Conservation (phyloP, 2,113 vertebrate genomes). For the Thermophis baileyi region DNA sequence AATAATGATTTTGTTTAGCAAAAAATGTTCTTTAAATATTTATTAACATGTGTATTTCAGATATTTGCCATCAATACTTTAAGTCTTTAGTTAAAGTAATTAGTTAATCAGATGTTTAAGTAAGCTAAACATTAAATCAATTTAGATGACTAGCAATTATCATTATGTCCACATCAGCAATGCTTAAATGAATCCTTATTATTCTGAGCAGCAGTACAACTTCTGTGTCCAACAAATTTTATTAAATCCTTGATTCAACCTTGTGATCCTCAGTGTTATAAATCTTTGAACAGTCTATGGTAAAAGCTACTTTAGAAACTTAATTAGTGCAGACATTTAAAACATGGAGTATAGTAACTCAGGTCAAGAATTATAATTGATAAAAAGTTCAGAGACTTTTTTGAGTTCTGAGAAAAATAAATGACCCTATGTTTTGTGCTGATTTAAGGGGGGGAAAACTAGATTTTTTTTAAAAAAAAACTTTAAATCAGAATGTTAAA, state of each 20-base stretch:
- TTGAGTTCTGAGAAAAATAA: slow-evolving; percentile 3
- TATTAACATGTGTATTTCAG: neutral
- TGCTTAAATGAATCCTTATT: slow-evolving; percentile 39
- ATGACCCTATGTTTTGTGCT: slow-evolving; percentile 15
- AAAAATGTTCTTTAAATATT: neutral
- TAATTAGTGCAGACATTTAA: slow-evolving; percentile 51
- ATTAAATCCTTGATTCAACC: slow-evolving; percentile 64
- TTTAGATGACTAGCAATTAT: slow-evolving; percentile 49
- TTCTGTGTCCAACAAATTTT: slow-evolving; percentile 58
- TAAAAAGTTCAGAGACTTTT: slow-evolving; percentile 4
- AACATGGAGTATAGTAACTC: slow-evolving; percentile 5
- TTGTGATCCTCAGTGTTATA: slow-evolving; percentile 62
- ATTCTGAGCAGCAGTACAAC: slow-evolving; percentile 54
- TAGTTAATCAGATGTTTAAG: slow-evolving; percentile 47
- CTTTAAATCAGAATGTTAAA: neutral
- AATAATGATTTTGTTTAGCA: neutral
- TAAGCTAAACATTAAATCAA: slow-evolving; percentile 47
- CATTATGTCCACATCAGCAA: slow-evolving; percentile 33
- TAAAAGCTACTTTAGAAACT: slow-evolving; percentile 45
- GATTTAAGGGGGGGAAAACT: slow-evolving; percentile 24
- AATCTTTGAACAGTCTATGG: slow-evolving; percentile 47
- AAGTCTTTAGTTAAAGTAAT: slow-evolving; percentile 47
- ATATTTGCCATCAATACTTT: slow-evolving; percentile 33
- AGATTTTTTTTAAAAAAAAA: slow-evolving; percentile 15
- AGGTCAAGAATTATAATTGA: slow-evolving; percentile 25